phyloP scores from a whole-genome alignment of 2,113 vertebrate species.

The Paralichthys olivaceus region DNA sequence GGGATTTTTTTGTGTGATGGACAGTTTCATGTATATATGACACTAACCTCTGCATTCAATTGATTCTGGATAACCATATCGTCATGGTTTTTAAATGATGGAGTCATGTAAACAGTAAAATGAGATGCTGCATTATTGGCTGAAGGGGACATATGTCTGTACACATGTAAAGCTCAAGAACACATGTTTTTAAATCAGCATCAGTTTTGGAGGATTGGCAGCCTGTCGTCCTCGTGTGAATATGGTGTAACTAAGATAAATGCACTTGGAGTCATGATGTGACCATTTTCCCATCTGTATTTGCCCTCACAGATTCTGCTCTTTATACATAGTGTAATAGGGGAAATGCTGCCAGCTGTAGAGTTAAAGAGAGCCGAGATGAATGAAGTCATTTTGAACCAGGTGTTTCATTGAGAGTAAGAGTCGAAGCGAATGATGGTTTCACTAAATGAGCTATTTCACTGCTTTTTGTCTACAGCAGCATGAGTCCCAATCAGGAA shows the following conservation, averaged over 20 bases:
- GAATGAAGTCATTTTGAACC: constrained; percentile 66
- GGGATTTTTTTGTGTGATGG: no score
- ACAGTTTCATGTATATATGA: no score
- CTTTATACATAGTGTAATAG: constrained; percentile 28
- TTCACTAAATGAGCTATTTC: constrained; percentile 67
- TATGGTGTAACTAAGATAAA: no score
- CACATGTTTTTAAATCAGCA: not conserved
- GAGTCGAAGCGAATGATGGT: constrained; percentile 55
- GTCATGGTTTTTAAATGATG: not conserved
- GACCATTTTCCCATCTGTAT: constrained; percentile 21
- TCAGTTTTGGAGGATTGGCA: no score
- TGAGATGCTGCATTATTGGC: not conserved
- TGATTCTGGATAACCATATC: no score
- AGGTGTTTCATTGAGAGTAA: constrained; percentile 68
- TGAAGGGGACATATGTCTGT: not conserved
- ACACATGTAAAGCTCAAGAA: not conserved
- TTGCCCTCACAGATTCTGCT: constrained; percentile 25
- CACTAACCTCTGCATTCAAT: no score
- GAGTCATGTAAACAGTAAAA: not conserved
- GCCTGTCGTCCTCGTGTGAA: no score
- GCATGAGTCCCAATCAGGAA: constrained; percentile 61
- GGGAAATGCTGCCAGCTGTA: constrained; percentile 56
- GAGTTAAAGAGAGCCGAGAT: constrained; percentile 61
- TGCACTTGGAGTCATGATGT: constrained; percentile 24
- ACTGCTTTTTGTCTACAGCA: constrained; percentile 62